Percentiles rank a stretch among this genome's conserved stretches.
Evolutionary conservation across 2,113 vertebrate species (phyloP).

Genomic region (Amblyopsis rosae): DNA sequence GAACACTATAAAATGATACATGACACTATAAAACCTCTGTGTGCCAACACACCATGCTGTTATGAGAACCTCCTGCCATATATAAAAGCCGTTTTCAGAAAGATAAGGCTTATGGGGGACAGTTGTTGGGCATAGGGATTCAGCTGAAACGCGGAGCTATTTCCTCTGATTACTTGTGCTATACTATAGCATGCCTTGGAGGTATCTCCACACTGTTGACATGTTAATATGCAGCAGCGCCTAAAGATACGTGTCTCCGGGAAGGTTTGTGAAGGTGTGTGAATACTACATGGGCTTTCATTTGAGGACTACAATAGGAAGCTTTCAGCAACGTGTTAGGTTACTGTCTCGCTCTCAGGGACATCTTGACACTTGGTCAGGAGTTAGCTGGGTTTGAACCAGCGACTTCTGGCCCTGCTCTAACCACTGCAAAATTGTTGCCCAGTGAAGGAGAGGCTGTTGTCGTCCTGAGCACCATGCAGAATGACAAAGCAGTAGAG

Average conservation of each 20-base stretch:
- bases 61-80: slow-evolving; percentile 60
- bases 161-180: slow-evolving; percentile 51
- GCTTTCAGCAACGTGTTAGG: too few relatives aligned
- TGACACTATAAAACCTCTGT: slow-evolving; percentile 59
- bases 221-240: slow-evolving; percentile 49
- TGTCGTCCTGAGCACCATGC: slow-evolving; percentile 20
- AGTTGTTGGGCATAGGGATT: slow-evolving; percentile 65
- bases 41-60: slow-evolving; percentile 53
- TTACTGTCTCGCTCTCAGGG: too few relatives aligned
- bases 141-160: slow-evolving; percentile 53
- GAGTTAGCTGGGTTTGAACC: too few relatives aligned
- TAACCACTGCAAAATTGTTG: background rate
- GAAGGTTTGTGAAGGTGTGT: slow-evolving; percentile 17
- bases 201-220: slow-evolving; percentile 57
- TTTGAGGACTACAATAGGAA: background rate
- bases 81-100: slow-evolving; percentile 61
- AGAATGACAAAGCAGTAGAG: background rate
- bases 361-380: too few relatives aligned
- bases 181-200: slow-evolving; percentile 50
- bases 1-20: slow-evolving; percentile 62
- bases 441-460: background rate
- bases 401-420: too few relatives aligned
- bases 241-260: slow-evolving; percentile 28
- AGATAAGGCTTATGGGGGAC: slow-evolving; percentile 64
- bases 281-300: slow-evolving; percentile 2